Conservation (phyloP, 2,888 invertebrate genomes). For the Pantelozetes paolii region DNA sequence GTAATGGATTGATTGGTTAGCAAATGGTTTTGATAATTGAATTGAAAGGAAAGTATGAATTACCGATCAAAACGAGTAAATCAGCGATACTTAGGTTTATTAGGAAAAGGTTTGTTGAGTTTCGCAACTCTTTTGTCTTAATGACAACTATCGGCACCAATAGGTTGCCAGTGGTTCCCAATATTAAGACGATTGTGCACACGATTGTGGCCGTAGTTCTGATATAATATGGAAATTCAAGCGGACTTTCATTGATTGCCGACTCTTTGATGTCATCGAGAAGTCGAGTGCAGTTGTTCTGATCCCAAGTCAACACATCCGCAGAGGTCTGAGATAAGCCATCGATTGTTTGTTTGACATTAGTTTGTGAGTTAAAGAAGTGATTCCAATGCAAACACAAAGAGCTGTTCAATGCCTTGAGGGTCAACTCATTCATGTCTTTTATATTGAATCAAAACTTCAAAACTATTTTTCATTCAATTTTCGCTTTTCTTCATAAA, state of each 20-base stretch:
- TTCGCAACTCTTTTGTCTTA: constrained; percentile 86
- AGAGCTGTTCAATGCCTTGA: background rate
- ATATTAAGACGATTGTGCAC: constrained; percentile 78
- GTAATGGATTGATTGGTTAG: background rate
- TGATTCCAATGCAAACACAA: background rate
- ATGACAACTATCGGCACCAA: constrained; percentile 90
- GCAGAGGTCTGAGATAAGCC: background rate
- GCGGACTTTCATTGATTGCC: background rate
- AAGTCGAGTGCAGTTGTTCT: background rate
- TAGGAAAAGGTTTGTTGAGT: constrained; percentile 89
- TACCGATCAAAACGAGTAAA: constrained; percentile 70
- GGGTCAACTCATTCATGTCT: background rate
- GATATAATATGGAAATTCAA: constrained; percentile 20
- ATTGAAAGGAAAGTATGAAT: background rate
- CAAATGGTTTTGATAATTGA: background rate
- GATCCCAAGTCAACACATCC: constrained; percentile 1
- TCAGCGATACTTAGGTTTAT: constrained; percentile 90
- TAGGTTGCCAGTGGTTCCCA: constrained; percentile 85
- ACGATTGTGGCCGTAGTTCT: constrained; percentile 75
- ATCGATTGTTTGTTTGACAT: background rate
- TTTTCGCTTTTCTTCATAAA: no score
- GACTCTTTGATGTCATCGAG: background rate
- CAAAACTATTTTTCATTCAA: background rate
- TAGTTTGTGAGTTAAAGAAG: background rate
- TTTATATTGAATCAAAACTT: background rate